Evolutionary conservation across 2,888 invertebrate species (phyloP), one percentile per base, ranked within the genome.

Genomic region (Megaustenia siamemsis): DNA sequence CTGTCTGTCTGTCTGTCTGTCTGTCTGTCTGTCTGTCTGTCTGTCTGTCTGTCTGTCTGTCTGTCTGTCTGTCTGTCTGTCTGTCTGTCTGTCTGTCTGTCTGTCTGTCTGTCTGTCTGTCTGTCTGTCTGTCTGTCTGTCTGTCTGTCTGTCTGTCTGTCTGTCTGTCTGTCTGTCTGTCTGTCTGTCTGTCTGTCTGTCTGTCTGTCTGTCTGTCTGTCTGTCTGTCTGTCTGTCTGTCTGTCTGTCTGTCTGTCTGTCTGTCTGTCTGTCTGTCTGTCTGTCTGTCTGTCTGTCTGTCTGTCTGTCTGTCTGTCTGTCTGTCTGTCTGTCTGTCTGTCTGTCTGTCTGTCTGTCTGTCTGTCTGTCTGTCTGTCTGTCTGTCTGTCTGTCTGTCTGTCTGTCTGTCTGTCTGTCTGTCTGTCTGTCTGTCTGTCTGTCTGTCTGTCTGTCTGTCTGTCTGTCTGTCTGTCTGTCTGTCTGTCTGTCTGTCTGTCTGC

Each of bases 81-180:
- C 32, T 28, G 15, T 28, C 32, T 28, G 10, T 66, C 66, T 66
- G 35, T 66, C 66, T 66, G 35, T 66, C 66, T 66, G 35, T 32
- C 63, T 63, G 32, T 66, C 60, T 73, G 49, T 73, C 53, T 82
- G 35, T 38, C 69, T 68, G 24, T 35, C 49, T 66, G 35, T 45
- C 75, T 75, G 35, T 75, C 49, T 75, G 35, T 73, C 73, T 73
- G 35, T 75, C 75, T 69, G 35, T 66, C 66, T 66, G 35, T 66
- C 66, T 66, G 32, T 63, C 63, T 32, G 35, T 66, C 66, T 66
- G 53, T 80, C 43, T 66, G 66, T 79, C 38, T 79, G 66, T 79
- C 38, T 79, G 66, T 79, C 38, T 79, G 66, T 79, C 63, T 79
- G 66, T 77, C 77, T 71, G 40, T 71, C 71, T 71, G 40, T 71